Conservation (phyloP, 2,797 vertebrate genomes). For the Amblyraja radiata region DNA sequence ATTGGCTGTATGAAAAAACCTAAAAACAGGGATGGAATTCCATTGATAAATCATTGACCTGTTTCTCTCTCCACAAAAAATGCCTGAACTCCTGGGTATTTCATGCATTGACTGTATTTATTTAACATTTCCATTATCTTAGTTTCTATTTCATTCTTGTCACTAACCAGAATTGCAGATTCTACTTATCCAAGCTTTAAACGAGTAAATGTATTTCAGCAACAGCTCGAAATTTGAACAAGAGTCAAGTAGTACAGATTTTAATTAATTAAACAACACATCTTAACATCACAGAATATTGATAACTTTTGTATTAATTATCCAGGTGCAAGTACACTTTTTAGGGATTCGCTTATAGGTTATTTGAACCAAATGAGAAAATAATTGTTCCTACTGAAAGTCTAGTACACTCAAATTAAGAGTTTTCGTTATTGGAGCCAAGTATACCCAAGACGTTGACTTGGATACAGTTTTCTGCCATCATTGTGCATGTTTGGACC, state of each 20-base stretch:
- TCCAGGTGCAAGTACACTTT: background rate
- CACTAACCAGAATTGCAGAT: background rate
- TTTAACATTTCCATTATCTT: too few species aligned
- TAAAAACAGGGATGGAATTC: background rate
- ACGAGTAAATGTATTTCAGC: too few species aligned
- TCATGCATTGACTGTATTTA: too few species aligned
- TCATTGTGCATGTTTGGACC: background rate
- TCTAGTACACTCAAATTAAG: background rate
- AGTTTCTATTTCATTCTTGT: background rate
- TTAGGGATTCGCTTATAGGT: background rate
- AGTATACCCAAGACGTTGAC: background rate
- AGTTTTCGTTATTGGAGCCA: background rate
- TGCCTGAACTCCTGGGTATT: too few species aligned
- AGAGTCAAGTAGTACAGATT: background rate
- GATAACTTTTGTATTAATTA: background rate
- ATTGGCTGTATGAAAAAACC: background rate
- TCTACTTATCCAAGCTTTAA: background rate
- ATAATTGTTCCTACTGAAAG: background rate
- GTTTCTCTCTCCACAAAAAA: too few species aligned
- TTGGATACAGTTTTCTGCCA: background rate
- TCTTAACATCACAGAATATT: background rate
- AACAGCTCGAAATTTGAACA: background rate
- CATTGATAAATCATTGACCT: too few species aligned
- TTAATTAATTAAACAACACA: background rate
- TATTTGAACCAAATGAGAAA: constrained; percentile 13